Evolutionary conservation across 2,888 invertebrate species (phyloP).

Genomic region (Geophilus truncorum): DNA sequence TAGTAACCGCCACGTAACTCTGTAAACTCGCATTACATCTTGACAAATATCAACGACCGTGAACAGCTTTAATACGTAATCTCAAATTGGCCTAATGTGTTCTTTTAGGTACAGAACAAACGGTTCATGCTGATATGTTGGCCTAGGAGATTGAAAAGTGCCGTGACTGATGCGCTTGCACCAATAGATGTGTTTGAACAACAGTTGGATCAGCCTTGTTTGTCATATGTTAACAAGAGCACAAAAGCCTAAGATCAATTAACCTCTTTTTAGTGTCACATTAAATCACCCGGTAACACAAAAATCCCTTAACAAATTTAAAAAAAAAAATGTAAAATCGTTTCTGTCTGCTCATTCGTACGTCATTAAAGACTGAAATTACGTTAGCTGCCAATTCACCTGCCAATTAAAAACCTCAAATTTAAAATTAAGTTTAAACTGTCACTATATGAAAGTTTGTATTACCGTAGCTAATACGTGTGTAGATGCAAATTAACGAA

Average conservation of each 20-base stretch:
- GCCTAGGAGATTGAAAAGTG: not conserved
- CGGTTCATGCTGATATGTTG: not conserved
- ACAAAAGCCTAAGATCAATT: not conserved
- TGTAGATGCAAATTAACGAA: too few species aligned
- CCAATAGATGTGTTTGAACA: not conserved
- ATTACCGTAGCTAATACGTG: too few species aligned
- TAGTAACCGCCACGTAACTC: not conserved
- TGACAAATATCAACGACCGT: not conserved
- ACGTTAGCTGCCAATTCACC: not conserved
- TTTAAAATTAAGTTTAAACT: not conserved
- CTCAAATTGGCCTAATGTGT: not conserved
- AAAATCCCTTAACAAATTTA: not conserved
- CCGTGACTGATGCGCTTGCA: not conserved
- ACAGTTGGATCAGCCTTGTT: not conserved
- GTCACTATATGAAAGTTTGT: too few species aligned
- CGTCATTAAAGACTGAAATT: too few species aligned
- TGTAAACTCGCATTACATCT: not conserved
- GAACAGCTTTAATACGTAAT: not conserved
- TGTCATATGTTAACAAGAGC: not conserved
- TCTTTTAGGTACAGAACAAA: not conserved
- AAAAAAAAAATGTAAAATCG: not conserved
- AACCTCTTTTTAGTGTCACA: not conserved
- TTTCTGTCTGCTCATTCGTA: too few species aligned
- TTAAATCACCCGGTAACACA: not conserved
- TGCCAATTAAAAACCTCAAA: not conserved